Percentiles rank a stretch among this genome's conserved stretches.
Evolutionary conservation across 2,113 vertebrate species (phyloP).

Genomic region (Todiramphus saurophagus): DNA sequence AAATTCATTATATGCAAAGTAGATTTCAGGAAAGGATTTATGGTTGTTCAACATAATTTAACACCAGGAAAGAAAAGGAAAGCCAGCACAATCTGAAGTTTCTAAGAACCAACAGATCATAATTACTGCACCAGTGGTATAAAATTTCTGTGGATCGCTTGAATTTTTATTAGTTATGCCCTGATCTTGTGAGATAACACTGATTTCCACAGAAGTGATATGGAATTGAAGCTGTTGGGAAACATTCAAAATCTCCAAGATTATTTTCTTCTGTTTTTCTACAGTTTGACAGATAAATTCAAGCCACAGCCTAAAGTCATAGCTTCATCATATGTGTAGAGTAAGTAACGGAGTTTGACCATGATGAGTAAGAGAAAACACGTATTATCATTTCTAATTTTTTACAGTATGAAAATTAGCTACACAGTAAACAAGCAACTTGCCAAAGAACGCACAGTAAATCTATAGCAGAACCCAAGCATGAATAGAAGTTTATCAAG

Average conservation of each 20-base stretch:
- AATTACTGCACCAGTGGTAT: neutral
- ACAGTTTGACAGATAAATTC: neutral
- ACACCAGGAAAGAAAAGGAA: neutral
- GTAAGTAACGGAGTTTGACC: neutral
- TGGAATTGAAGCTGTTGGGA: neutral
- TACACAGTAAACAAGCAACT: neutral
- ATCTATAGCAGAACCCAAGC: neutral
- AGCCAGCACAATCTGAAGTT: neutral
- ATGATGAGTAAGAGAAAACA: neutral
- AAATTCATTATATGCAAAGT: neutral
- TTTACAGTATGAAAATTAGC: neutral
- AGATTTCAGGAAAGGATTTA: neutral
- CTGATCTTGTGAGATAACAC: neutral
- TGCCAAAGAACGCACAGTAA: neutral
- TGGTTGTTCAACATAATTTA: neutral
- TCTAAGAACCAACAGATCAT: neutral
- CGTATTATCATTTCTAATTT: neutral
- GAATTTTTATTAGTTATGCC: neutral
- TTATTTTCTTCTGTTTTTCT: neutral
- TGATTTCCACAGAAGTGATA: neutral
- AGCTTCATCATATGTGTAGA: rapidly evolving
- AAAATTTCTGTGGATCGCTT: neutral
- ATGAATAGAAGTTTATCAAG: neutral
- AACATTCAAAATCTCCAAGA: neutral
- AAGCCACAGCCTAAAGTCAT: neutral